A percentile compares a stretch with the other conserved stretches of the same genome.
These are phyloP conservation scores for Eulithis prunata DNA, from an alignment of 2,888 invertebrate genomes.

Conservation along the genomic window DNA sequence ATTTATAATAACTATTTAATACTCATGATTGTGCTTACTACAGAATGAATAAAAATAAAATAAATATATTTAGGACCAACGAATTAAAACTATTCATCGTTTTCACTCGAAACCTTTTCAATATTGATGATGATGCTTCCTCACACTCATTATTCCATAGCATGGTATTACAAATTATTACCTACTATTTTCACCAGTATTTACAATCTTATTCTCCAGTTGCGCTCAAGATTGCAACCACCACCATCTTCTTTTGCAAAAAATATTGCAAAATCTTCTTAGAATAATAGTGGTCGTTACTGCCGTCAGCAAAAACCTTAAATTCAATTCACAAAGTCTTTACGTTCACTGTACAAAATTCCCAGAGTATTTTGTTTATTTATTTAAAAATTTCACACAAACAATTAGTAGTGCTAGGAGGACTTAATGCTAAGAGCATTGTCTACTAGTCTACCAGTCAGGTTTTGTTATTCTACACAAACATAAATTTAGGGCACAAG, in stretches of 20 bases:
- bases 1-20: slow-evolving; percentile 13
- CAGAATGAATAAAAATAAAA: too few species aligned
- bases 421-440: too few species aligned
- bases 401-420: too few species aligned
- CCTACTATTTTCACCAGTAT: slow-evolving; percentile 30
- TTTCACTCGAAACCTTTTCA: slow-evolving; percentile 6
- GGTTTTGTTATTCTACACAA: slow-evolving; percentile 14
- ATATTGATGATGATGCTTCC: slow-evolving; percentile 10
- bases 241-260: slow-evolving; percentile 15
- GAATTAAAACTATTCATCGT: neutral
- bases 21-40: slow-evolving; percentile 14
- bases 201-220: slow-evolving; percentile 21
- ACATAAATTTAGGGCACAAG: slow-evolving; percentile 22
- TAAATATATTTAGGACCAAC: neutral
- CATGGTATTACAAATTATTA: slow-evolving; percentile 12
- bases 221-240: slow-evolving; percentile 14
- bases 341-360: slow-evolving; percentile 29
- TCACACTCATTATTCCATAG: slow-evolving; percentile 15
- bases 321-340: slow-evolving; percentile 41
- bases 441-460: too few species aligned
- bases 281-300: slow-evolving; percentile 21
- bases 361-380: slow-evolving; percentile 5
- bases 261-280: slow-evolving; percentile 15
- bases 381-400: too few species aligned
- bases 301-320: slow-evolving; percentile 27